These are phyloP conservation scores for Homarus americanus DNA, from an alignment of 1,140 invertebrate species.

Conservation along the genomic window DNA sequence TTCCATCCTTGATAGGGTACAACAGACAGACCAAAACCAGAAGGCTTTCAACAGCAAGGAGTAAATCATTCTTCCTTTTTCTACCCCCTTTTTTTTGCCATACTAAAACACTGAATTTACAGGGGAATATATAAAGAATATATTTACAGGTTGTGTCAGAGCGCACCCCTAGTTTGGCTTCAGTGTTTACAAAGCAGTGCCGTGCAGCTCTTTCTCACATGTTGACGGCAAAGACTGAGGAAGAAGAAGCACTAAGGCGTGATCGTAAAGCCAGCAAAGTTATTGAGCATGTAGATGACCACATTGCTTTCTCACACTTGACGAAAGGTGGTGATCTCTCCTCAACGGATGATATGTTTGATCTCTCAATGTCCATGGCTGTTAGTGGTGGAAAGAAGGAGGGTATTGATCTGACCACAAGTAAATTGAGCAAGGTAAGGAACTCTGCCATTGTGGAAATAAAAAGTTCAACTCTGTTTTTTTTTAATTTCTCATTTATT, in stretches of 20 bases:
- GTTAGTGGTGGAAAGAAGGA: constrained; percentile 85
- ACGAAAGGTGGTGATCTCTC: constrained; percentile 84
- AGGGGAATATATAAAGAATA: background rate
- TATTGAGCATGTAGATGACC: constrained; percentile 87
- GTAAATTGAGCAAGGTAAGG: constrained; percentile 84
- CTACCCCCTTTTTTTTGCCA: too few relatives aligned
- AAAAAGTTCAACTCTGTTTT: too few relatives aligned
- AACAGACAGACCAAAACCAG: too few relatives aligned
- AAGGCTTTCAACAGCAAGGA: too few relatives aligned
- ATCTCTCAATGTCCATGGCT: constrained; percentile 95
- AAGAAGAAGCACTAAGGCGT: constrained; percentile 83
- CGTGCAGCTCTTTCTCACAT: constrained; percentile 90
- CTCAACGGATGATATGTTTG: constrained; percentile 92
- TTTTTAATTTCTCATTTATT: constrained; percentile 11
- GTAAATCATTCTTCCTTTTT: too few relatives aligned
- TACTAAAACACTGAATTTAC: too few relatives aligned
- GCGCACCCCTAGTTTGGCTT: constrained; percentile 83
- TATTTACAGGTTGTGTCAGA: constrained; percentile 86
- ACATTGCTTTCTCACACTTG: constrained; percentile 91
- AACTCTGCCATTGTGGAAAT: background rate
- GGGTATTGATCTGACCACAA: constrained; percentile 81
- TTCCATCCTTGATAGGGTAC: too few relatives aligned
- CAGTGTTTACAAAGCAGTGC: constrained; percentile 89
- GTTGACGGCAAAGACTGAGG: constrained; percentile 87
- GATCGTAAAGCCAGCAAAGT: constrained; percentile 78